Conservation (phyloP, 2,888 invertebrate species). For the Morinoia aosen region DNA sequence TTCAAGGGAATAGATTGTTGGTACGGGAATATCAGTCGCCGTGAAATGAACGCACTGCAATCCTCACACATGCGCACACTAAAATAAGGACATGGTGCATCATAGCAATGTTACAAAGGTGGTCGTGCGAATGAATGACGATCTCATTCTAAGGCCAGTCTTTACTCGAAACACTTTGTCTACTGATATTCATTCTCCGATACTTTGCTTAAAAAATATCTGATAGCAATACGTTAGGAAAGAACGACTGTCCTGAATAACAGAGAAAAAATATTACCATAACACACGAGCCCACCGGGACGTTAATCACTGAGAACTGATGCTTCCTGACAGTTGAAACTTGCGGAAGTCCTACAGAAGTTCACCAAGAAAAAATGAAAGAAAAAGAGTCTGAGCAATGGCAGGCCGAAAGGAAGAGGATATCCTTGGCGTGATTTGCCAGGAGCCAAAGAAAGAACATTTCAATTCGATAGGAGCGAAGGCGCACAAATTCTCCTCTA, state of each 20-base stretch:
- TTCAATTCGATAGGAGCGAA: slow-evolving; percentile 35
- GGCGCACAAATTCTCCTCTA: slow-evolving; percentile 36
- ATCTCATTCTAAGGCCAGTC: not conserved
- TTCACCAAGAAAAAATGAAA: slow-evolving; percentile 13
- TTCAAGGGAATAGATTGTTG: not conserved
- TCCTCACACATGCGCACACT: not conserved
- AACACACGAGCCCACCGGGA: not conserved
- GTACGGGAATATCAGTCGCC: not conserved
- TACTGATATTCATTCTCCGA: not conserved
- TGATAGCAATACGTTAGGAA: not conserved
- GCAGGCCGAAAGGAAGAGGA: slow-evolving; percentile 29
- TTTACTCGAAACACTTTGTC: not conserved
- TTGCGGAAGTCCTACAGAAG: slow-evolving; percentile 6
- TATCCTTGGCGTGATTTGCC: slow-evolving; percentile 43
- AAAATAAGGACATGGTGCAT: not conserved
- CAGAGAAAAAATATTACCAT: not conserved
- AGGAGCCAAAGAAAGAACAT: slow-evolving; percentile 45
- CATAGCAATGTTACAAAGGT: not conserved
- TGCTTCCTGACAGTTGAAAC: slow-evolving; percentile 26
- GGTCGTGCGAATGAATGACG: not conserved
- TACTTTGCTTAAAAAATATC: not conserved
- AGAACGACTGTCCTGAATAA: not conserved
- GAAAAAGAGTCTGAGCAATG: slow-evolving; percentile 19
- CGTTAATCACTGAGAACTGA: slow-evolving; percentile 44
- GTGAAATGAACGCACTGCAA: not conserved